phyloP scores from a whole-genome alignment of 2,888 invertebrate genomes.

The Caenorhabditis panamensis region DNA sequence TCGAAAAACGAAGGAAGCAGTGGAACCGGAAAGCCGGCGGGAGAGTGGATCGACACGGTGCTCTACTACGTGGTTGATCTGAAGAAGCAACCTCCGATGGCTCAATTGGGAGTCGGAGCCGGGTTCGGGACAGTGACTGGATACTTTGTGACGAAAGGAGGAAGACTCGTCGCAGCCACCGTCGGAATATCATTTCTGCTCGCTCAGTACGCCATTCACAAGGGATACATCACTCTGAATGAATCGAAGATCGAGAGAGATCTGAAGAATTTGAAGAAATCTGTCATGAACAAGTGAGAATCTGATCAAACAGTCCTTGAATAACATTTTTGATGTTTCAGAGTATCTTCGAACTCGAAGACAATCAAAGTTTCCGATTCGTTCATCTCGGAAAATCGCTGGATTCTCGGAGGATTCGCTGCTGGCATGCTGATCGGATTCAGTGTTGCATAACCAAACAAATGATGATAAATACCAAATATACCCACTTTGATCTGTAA shows the following conservation, averaged over 20 bases:
- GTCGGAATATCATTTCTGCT: constrained; percentile 56
- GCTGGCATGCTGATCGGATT: constrained; percentile 61
- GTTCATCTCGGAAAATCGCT: constrained; percentile 50
- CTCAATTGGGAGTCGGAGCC: constrained; percentile 56
- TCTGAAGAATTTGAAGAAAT: constrained; percentile 50
- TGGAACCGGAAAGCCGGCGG: background rate
- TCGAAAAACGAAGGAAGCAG: constrained; percentile 41
- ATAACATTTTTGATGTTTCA: background rate
- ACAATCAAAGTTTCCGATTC: constrained; percentile 31
- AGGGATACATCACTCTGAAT: constrained; percentile 61
- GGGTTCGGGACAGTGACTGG: constrained; percentile 56
- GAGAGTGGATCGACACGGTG: constrained; percentile 22
- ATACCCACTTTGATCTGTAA: constrained; percentile 22
- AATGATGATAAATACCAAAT: background rate
- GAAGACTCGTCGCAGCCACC: constrained; percentile 54
- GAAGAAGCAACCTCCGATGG: constrained; percentile 51
- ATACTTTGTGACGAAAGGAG: constrained; percentile 58
- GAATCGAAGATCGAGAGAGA: constrained; percentile 56
- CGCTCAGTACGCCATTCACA: constrained; percentile 54
- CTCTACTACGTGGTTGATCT: constrained; percentile 44
- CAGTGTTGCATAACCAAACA: constrained; percentile 39
- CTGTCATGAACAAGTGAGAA: constrained; percentile 38
- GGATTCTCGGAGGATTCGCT: constrained; percentile 59
- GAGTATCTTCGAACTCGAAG: constrained; percentile 22
- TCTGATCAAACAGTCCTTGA: too few species aligned